Base-by-base conservation (phyloP, 2,797 vertebrate species). In the Acipenser transmontanus region DNA sequence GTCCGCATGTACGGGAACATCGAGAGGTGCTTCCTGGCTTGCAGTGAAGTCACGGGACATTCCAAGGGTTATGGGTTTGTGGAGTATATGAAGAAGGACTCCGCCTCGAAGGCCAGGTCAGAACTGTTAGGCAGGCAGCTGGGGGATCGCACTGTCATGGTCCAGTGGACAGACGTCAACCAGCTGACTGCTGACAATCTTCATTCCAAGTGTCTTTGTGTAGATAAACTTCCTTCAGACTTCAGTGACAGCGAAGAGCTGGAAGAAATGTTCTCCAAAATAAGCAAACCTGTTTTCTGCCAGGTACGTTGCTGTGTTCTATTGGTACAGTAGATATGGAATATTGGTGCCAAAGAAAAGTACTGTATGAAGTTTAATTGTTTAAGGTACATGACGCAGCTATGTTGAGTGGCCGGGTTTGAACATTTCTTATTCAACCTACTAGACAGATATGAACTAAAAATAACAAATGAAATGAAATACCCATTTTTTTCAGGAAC, bases 21-120 rank as follows among this genome's bases (percentile, higher is more conserved):
- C 0, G 97, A 99, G 84, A 90, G 96, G 66, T 95, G 93, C 81
- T 97, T 99, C 82, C 81, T 99, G 82, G 95, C 98, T 9, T 98
- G 98, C 80, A 98, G 88, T 8, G 92, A 97, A 81, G 84, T 87
- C 66, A 96, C 88, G 0, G 96, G 96, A 14, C 93, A 87, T 68
- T 98, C 94, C 75, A 98, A 99, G 80, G 96, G 97, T 78, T 99
- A 98, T 0, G 96, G 96, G 0, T 98, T 99, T 72, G 97, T 98
- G 74, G 97, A 99, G 52, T 99, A 98, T 77, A 99, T 99, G 97
- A 99, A 98, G 85, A 99, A 98, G 82, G 96, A 98, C 84, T 96
- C 95, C 0, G 97, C 97, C 47, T 96, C 96, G 0, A 90, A 93
- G 77, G 96, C 96, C 34, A 90, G 95, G 6, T 87, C 95, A 54